Evolutionary conservation across 37 sponge, comb jelly and placozoan species (phyloP).

Genomic region (Cliona cf. orientalis): DNA sequence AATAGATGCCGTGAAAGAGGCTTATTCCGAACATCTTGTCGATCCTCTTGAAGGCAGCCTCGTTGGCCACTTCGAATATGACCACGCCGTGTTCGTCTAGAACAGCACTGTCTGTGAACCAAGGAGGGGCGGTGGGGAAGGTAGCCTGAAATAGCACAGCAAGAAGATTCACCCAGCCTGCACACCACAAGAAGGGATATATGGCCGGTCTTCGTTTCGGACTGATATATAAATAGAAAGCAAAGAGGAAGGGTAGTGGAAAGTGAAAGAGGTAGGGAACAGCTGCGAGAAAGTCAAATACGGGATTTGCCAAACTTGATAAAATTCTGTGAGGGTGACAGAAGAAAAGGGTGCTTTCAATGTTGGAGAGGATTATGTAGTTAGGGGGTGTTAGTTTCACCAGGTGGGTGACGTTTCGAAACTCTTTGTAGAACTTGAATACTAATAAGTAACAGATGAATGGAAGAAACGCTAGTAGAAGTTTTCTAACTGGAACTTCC

Average conservation of each 20-base stretch:
- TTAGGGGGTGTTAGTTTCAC: conserved; percentile 38
- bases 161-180: conserved; percentile 83
- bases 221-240: conserved; percentile 32
- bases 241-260: conserved; percentile 78
- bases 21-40: conserved; percentile 68
- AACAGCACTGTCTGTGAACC: conserved; percentile 83
- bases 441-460: conserved; percentile 57
- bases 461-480: conserved; percentile 55
- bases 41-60: conserved; percentile 78
- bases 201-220: conserved; percentile 33
- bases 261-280: conserved; percentile 89
- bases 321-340: conserved; percentile 79
- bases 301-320: conserved; percentile 65
- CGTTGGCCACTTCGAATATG: conserved; percentile 55
- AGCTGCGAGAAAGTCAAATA: conserved; percentile 84
- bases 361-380: conserved; percentile 47
- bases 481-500: conserved; percentile 20
- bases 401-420: conserved; percentile 49
- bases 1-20: conserved; percentile 75
- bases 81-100: conserved; percentile 57
- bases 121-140: conserved; percentile 91
- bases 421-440: conserved; percentile 54
- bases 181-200: conserved; percentile 81
- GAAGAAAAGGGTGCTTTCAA: conserved; percentile 73
- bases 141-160: conserved; percentile 70